phyloP scores from a whole-genome alignment of 2,797 vertebrate species.

The Thripadectes ignobilis region DNA sequence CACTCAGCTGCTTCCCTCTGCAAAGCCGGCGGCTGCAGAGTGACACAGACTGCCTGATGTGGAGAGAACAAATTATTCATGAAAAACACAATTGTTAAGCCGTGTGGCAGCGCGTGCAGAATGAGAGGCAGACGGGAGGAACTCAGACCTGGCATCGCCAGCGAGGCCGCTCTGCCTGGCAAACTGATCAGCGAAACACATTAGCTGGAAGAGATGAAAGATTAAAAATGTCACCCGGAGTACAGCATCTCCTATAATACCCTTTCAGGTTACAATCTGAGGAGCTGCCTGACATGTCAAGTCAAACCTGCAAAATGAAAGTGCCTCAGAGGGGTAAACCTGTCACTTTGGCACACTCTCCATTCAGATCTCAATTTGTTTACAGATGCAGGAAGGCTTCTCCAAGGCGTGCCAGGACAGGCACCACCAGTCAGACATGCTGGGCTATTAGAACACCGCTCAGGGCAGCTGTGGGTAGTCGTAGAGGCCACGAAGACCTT shows the following conservation, averaged over 20 bases:
- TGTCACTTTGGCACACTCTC: not conserved
- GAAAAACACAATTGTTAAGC: slow-evolving; percentile 50
- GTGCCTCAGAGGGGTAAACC: slow-evolving; percentile 33
- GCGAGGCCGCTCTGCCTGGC: slow-evolving; percentile 9
- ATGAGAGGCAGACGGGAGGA: slow-evolving; percentile 15
- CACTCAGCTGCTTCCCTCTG: not conserved
- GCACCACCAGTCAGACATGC: not conserved
- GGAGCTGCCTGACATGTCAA: not conserved
- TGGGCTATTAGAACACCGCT: not conserved
- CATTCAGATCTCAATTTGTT: not conserved
- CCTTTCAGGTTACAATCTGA: slow-evolving; percentile 1
- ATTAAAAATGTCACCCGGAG: slow-evolving; percentile 42
- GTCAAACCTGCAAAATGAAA: slow-evolving; percentile 26
- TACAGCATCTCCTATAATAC: not conserved
- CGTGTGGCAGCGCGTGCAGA: slow-evolving; percentile 15
- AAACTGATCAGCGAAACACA: not conserved
- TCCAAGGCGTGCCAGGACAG: not conserved
- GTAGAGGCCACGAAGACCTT: fast-evolving
- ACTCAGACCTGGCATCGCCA: not conserved
- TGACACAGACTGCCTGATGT: slow-evolving; percentile 32
- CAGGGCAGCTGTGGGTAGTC: not conserved
- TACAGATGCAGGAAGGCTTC: not conserved
- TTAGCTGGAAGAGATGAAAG: slow-evolving; percentile 46
- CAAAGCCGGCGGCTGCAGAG: not conserved
- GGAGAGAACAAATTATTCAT: slow-evolving; percentile 58